A percentile compares a stretch with the other conserved stretches of the same genome.
Conservation (phyloP, 2,888 invertebrate genomes). For the Hydriomena furcata region DNA sequence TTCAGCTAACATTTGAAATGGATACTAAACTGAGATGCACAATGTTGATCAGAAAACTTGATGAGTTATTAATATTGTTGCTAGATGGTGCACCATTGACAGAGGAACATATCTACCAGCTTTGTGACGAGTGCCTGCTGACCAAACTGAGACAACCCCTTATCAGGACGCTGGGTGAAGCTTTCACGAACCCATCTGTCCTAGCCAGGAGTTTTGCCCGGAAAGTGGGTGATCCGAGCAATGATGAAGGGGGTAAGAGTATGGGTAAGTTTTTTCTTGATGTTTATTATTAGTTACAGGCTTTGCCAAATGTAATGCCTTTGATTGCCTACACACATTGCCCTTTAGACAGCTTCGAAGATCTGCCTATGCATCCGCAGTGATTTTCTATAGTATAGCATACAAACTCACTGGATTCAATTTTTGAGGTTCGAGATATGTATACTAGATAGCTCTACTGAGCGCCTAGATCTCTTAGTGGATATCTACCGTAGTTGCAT, state of each 20-base stretch:
- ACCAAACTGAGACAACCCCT: slow-evolving; percentile 88
- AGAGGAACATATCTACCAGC: slow-evolving; percentile 88
- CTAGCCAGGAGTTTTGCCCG: slow-evolving; percentile 88
- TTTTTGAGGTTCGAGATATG: no score
- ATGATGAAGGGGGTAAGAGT: slow-evolving; percentile 42
- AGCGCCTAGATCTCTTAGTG: no score
- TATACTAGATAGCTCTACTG: no score
- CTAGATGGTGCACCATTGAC: slow-evolving; percentile 84
- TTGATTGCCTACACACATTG: no score
- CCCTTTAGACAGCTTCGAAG: no score
- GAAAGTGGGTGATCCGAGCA: slow-evolving; percentile 53
- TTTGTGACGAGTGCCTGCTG: slow-evolving; percentile 89
- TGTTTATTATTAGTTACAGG: no score
- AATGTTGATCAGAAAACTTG: slow-evolving; percentile 46
- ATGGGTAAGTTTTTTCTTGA: slow-evolving; percentile 50
- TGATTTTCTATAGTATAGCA: no score
- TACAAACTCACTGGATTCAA: no score
- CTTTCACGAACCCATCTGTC: slow-evolving; percentile 85
- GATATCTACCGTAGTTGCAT: no score
- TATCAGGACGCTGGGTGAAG: slow-evolving; percentile 89
- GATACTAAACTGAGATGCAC: slow-evolving; percentile 27
- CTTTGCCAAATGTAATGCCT: no score
- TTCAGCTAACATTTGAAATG: slow-evolving; percentile 23
- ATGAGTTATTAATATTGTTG: slow-evolving; percentile 48
- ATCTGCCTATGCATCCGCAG: no score